Conservation (phyloP, 2,113 vertebrate genomes). For the Thamnophis sirtalis region DNA sequence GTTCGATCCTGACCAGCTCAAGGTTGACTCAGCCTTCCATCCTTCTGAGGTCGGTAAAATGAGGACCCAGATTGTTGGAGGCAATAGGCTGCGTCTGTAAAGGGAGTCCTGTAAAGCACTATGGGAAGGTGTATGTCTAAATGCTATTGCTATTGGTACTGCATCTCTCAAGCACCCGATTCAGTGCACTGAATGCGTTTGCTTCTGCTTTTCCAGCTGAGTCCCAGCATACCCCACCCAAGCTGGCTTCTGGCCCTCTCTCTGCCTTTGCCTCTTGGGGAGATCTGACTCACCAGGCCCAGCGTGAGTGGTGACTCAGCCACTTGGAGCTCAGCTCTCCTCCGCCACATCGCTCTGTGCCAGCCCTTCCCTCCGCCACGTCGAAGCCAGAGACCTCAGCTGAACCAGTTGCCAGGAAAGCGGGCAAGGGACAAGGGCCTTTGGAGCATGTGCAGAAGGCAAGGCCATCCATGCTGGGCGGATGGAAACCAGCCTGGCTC, state of each 20-base stretch:
- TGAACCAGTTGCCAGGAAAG: background rate
- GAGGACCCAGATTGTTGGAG: background rate
- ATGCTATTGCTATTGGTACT: background rate
- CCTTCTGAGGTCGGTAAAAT: background rate
- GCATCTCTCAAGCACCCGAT: background rate
- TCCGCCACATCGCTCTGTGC: background rate
- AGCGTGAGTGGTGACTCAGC: constrained; percentile 55
- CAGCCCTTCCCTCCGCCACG: constrained; percentile 4
- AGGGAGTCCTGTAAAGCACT: background rate
- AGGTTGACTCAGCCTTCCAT: background rate
- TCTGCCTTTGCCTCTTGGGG: background rate
- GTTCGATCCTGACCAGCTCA: background rate
- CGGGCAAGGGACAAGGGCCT: background rate
- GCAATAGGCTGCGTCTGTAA: background rate
- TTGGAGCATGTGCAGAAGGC: background rate
- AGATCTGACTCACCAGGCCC: constrained; percentile 43
- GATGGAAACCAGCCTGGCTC: background rate
- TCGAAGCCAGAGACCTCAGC: constrained; percentile 19
- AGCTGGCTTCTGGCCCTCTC: background rate
- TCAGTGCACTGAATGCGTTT: too few relatives aligned
- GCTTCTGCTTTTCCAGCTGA: too few relatives aligned
- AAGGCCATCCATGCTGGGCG: background rate
- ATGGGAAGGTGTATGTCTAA: background rate
- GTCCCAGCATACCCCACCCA: background rate
- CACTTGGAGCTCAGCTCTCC: constrained; percentile 42